Evolutionary conservation across 2,888 invertebrate genomes (phyloP).

Genomic region (Dynastes tityus): DNA sequence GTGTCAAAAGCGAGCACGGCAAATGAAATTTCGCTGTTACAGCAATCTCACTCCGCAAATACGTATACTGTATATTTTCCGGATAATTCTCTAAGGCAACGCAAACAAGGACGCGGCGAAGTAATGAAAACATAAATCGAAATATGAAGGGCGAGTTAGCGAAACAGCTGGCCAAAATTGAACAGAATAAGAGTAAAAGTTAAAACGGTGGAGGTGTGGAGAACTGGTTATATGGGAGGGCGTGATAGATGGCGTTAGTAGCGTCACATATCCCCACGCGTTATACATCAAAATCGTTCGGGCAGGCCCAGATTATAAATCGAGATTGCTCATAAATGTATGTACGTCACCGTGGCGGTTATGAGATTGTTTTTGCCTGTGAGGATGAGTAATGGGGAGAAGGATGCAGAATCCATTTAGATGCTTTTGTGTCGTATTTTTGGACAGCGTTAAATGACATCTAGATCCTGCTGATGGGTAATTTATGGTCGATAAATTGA

Average conservation of each 20-base stretch:
- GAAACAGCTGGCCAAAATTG: slow-evolving; percentile 1
- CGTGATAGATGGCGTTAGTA: slow-evolving; percentile 7
- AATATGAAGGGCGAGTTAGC: background rate
- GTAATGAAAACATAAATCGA: slow-evolving; percentile 32
- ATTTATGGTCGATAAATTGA: no score
- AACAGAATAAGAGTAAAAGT: background rate
- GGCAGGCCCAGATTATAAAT: background rate
- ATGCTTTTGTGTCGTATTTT: no score
- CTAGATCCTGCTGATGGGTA: no score
- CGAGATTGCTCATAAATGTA: background rate
- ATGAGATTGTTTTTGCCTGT: no score
- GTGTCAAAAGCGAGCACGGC: no score
- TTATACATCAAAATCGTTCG: slow-evolving; percentile 2
- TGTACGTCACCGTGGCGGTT: no score
- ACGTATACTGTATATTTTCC: background rate
- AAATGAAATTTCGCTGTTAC: background rate
- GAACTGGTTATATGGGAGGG: background rate
- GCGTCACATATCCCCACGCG: background rate
- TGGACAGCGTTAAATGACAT: no score
- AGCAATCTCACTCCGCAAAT: no score
- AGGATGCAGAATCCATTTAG: no score
- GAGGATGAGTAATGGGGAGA: background rate
- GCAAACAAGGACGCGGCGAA: no score
- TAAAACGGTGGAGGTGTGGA: no score
- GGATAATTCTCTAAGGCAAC: background rate